Percentiles rank a stretch among this genome's conserved stretches.
Evolutionary conservation across 2,113 vertebrate species (phyloP).

Genomic region (Cercopithecus mona): DNA sequence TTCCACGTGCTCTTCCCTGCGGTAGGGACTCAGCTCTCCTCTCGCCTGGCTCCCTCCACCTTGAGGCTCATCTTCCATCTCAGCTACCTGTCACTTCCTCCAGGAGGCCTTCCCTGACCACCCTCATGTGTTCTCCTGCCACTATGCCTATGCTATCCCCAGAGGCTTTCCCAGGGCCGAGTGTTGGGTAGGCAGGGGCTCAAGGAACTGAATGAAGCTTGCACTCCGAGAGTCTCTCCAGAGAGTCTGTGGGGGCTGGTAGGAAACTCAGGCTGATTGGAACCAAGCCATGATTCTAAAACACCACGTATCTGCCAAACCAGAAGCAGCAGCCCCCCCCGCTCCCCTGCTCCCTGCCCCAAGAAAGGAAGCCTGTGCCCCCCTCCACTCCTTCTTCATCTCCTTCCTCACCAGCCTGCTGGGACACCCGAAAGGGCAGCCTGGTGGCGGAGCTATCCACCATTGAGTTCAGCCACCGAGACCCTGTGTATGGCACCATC

Average conservation of each 20-base stretch:
- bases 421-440: slow-evolving; percentile 95
- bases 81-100: background rate
- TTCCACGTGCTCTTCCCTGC: fast-evolving
- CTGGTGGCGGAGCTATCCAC: slow-evolving; percentile 90
- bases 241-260: background rate
- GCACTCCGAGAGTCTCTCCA: background rate
- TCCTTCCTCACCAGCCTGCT: slow-evolving; percentile 86
- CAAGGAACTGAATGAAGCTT: no score
- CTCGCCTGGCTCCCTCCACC: background rate
- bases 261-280: background rate
- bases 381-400: fast-evolving
- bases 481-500: slow-evolving; percentile 93
- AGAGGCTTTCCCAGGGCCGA: background rate
- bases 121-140: background rate
- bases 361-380: background rate
- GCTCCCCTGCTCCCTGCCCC: fast-evolving
- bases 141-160: fast-evolving
- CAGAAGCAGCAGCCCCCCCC: background rate
- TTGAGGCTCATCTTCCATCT: background rate
- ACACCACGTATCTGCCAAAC: background rate
- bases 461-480: slow-evolving; percentile 93
- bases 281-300: background rate
- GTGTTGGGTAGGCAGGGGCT: no score
- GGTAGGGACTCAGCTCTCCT: no score
- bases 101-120: background rate